These are phyloP conservation scores for Drosophila punjabiensis DNA, from an alignment of 1,140 invertebrate species.

Conservation along the genomic window DNA sequence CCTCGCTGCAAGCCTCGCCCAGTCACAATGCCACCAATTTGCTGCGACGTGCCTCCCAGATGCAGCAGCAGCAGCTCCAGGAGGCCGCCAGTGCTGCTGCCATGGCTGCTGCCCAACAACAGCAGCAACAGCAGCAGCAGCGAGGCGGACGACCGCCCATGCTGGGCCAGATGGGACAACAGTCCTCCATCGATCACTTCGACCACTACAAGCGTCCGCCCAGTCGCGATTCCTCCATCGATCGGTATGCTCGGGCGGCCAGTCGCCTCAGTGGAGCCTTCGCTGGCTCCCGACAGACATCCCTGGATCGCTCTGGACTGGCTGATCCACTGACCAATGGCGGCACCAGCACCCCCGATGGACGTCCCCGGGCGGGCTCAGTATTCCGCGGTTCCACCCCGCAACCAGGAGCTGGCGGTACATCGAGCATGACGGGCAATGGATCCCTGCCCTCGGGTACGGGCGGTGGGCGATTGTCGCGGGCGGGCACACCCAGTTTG, in stretches of 20 bases:
- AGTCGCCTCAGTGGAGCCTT: conserved; percentile 86
- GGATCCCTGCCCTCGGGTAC: conserved; percentile 86
- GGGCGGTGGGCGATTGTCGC: conserved; percentile 83
- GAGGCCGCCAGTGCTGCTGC: conserved; percentile 60
- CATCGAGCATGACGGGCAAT: conserved; percentile 85
- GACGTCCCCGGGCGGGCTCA: conserved; percentile 86
- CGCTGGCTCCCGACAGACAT: conserved; percentile 90
- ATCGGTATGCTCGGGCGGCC: conserved; percentile 90
- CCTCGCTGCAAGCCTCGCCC: conserved; percentile 63
- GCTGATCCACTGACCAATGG: conserved; percentile 62
- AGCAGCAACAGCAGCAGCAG: conserved; percentile 81
- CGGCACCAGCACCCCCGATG: conserved; percentile 86
- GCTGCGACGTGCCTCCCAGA: conserved; percentile 71
- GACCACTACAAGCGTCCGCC: conserved; percentile 97
- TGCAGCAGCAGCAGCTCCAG: conserved; percentile 65
- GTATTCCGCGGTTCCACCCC: conserved; percentile 52
- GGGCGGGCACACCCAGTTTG: conserved; percentile 85
- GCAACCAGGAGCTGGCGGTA: conserved; percentile 82
- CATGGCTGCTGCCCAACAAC: conserved; percentile 58
- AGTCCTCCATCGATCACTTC: conserved; percentile 90
- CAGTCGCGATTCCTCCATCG: conserved; percentile 94
- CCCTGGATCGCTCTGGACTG: conserved; percentile 88
- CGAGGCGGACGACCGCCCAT: conserved; percentile 86
- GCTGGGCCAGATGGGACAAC: conserved; percentile 86
- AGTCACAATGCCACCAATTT: conserved; percentile 67